A percentile compares a stretch with the other conserved stretches of the same genome.
phyloP scores from a whole-genome alignment of 2,888 invertebrate genomes.

The Chrysolina haemoptera region DNA sequence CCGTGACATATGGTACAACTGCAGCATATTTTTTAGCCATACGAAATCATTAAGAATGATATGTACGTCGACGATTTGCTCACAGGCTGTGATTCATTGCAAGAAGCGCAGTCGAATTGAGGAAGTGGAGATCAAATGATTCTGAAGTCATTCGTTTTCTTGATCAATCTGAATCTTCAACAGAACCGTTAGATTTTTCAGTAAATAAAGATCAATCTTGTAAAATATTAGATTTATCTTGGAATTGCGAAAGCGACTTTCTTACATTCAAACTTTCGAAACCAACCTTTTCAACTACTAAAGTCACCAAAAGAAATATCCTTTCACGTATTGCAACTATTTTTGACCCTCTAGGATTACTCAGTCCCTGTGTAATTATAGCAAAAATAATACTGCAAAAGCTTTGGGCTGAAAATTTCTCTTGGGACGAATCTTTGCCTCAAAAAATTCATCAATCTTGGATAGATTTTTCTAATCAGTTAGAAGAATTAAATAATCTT shows the following conservation, averaged over 20 bases:
- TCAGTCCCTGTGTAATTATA: too few species aligned
- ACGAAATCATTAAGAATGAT: constrained; percentile 20
- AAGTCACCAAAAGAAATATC: constrained; percentile 21
- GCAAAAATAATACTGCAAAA: too few species aligned
- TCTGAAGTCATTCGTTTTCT: constrained; percentile 4
- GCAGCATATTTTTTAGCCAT: too few species aligned
- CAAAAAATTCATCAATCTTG: too few species aligned
- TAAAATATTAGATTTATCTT: constrained; percentile 4
- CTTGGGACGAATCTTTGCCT: too few species aligned
- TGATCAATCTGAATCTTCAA: constrained; percentile 13
- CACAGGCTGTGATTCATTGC: constrained; percentile 30
- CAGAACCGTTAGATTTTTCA: constrained; percentile 13
- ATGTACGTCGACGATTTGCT: constrained; percentile 41
- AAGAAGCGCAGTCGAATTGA: constrained; percentile 30
- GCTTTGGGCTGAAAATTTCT: too few species aligned
- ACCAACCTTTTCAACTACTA: neutral
- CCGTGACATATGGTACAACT: too few species aligned
- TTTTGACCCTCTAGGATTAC: too few species aligned
- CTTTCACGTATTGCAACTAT: too few species aligned
- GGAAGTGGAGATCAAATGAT: constrained; percentile 29
- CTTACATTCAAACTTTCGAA: neutral
- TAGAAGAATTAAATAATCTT: too few species aligned
- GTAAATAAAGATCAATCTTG: neutral
- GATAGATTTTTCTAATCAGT: too few species aligned
- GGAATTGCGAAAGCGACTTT: neutral